Conservation (phyloP, 1,140 invertebrate genomes). For the Melitaea cinxia region DNA sequence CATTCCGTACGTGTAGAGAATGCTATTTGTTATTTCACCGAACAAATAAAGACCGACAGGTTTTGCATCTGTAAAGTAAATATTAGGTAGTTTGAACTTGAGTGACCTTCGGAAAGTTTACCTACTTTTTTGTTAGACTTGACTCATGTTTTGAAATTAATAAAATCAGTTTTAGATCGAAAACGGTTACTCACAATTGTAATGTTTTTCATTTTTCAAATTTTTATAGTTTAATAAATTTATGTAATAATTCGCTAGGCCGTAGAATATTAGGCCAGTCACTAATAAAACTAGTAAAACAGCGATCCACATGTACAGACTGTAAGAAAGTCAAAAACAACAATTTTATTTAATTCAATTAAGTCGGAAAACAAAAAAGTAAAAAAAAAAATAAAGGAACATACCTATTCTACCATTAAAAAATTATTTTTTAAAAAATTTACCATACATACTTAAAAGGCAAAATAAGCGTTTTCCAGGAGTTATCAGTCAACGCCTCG, state of each 20-base stretch:
- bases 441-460: constrained; percentile 86
- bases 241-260: constrained; percentile 78
- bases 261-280: constrained; percentile 82
- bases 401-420: not conserved
- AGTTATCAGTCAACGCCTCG: constrained; percentile 89
- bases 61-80: constrained; percentile 65
- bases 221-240: constrained; percentile 51
- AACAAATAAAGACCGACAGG: constrained; percentile 85
- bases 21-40: constrained; percentile 86
- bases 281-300: constrained; percentile 83
- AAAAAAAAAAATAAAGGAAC: no score
- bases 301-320: constrained; percentile 84
- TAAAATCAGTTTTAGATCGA: no score
- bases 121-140: not conserved
- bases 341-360: no score
- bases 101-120: constrained; percentile 1
- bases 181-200: not conserved
- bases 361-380: no score
- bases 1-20: constrained; percentile 91
- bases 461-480: constrained; percentile 90
- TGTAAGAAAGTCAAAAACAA: no score
- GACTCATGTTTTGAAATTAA: no score
- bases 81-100: constrained; percentile 22
- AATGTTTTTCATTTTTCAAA: not conserved
- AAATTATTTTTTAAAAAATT: not conserved